These are phyloP conservation scores for Macaria notata DNA, from an alignment of 2,888 invertebrate genomes.

Conservation along the genomic window DNA sequence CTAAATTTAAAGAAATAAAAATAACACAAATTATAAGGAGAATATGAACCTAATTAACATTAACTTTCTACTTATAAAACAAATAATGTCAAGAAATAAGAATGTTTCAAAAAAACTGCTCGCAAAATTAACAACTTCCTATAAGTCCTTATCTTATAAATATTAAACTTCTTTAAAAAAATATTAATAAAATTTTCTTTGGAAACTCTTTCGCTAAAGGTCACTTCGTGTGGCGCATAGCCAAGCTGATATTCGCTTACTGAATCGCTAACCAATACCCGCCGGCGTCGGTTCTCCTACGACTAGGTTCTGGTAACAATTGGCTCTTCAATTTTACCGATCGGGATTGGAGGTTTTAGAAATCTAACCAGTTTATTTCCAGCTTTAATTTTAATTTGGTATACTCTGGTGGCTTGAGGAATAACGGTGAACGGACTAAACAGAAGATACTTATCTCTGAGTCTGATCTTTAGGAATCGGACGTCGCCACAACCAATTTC, in stretches of 20 bases:
- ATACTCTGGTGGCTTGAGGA: slow-evolving; percentile 33
- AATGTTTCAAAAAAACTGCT: too few species aligned
- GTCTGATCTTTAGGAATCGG: slow-evolving; percentile 36
- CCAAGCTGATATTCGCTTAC: slow-evolving; percentile 23
- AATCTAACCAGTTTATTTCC: slow-evolving; percentile 22
- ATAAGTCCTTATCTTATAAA: too few species aligned
- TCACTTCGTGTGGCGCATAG: slow-evolving; percentile 17
- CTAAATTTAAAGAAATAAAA: too few species aligned
- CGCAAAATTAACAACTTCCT: too few species aligned
- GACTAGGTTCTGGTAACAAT: slow-evolving; percentile 30
- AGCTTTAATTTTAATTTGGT: slow-evolving; percentile 16
- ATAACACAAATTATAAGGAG: background rate
- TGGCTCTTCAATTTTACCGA: slow-evolving; percentile 28
- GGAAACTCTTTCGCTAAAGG: slow-evolving; percentile 16
- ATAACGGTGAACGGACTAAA: slow-evolving; percentile 29
- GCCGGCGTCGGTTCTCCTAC: slow-evolving; percentile 18
- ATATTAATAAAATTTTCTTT: slow-evolving; percentile 17
- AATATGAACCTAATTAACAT: background rate
- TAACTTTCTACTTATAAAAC: background rate
- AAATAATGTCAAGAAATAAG: too few species aligned
- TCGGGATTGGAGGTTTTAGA: slow-evolving; percentile 28
- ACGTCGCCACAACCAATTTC: slow-evolving; percentile 30
- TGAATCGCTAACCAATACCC: slow-evolving; percentile 29
- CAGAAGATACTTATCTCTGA: slow-evolving; percentile 17
- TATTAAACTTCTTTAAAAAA: slow-evolving; percentile 2